Conservation (phyloP, 2,888 invertebrate genomes). For the Sthenelais limicola region DNA sequence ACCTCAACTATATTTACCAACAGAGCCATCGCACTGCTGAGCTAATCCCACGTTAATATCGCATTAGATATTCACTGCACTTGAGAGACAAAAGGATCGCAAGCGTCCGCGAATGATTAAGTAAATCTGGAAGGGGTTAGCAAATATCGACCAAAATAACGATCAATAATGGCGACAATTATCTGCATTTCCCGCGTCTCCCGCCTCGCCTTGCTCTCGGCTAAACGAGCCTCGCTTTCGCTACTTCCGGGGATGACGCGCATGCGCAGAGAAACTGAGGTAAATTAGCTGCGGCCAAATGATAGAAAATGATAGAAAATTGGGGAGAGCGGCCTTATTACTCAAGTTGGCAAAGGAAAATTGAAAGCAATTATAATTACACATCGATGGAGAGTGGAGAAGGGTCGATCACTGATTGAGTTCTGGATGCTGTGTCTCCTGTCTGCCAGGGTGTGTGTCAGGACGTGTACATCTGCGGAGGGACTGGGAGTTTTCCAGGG, state of each 20-base stretch:
- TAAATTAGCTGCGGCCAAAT: slow-evolving; percentile 33
- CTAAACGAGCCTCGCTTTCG: slow-evolving; percentile 37
- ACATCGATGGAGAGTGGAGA: slow-evolving; percentile 31
- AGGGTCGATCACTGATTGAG: slow-evolving; percentile 26
- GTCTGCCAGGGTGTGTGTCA: too few relatives aligned
- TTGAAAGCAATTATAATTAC: slow-evolving; percentile 40
- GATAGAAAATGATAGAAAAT: slow-evolving; percentile 35
- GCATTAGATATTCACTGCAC: too few relatives aligned
- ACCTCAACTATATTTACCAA: too few relatives aligned
- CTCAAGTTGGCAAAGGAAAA: slow-evolving; percentile 39
- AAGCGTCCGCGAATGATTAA: neutral
- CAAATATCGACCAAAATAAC: slow-evolving; percentile 19
- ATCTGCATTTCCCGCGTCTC: slow-evolving; percentile 32
- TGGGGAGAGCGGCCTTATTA: slow-evolving; percentile 4
- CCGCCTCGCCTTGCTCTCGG: slow-evolving; percentile 2
- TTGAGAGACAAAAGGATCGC: too few relatives aligned
- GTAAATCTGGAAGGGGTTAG: slow-evolving; percentile 12
- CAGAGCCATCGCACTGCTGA: too few relatives aligned
- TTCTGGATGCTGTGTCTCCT: slow-evolving; percentile 22
- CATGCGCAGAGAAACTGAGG: slow-evolving; percentile 20
- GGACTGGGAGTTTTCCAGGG: too few relatives aligned
- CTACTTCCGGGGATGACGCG: slow-evolving; percentile 32
- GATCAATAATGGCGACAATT: slow-evolving; percentile 23
- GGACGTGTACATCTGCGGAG: too few relatives aligned
- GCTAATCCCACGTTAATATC: too few relatives aligned